phyloP scores from a whole-genome alignment of 2,113 vertebrate species.

The Ctenodactylus gundi region DNA sequence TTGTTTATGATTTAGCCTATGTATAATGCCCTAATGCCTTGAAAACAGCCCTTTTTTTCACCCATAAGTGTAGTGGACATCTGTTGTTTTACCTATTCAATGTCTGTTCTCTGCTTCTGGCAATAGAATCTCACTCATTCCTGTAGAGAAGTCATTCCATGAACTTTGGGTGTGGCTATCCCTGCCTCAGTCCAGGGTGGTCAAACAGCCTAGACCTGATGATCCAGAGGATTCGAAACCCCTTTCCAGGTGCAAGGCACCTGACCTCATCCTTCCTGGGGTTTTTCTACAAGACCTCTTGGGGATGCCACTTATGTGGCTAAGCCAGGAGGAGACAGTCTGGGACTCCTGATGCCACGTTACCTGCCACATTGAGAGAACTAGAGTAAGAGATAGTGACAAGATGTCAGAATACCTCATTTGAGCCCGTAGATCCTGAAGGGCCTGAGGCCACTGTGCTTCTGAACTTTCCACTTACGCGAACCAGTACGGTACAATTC shows the following conservation, averaged over 20 bases:
- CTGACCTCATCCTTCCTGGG: background rate
- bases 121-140: conserved; percentile 5
- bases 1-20: background rate
- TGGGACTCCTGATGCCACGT: background rate
- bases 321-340: background rate
- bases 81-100: conserved; percentile 73
- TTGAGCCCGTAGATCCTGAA: background rate
- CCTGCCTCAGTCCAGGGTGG: background rate
- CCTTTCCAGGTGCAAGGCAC: background rate
- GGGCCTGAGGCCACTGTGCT: background rate
- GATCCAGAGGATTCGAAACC: background rate
- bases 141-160: background rate
- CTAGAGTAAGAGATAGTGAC: background rate
- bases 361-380: background rate
- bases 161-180: background rate
- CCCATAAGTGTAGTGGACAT: conserved; percentile 54
- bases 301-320: background rate
- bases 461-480: background rate
- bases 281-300: background rate
- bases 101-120: conserved; percentile 65
- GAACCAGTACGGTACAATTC: background rate
- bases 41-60: conserved; percentile 3
- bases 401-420: background rate
- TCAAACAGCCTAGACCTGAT: background rate
- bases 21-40: conserved; percentile 8